A percentile compares a stretch with the other conserved stretches of the same genome.
Evolutionary conservation across 1,140 invertebrate species (phyloP).

Genomic region (Lasaia peninsularis): DNA sequence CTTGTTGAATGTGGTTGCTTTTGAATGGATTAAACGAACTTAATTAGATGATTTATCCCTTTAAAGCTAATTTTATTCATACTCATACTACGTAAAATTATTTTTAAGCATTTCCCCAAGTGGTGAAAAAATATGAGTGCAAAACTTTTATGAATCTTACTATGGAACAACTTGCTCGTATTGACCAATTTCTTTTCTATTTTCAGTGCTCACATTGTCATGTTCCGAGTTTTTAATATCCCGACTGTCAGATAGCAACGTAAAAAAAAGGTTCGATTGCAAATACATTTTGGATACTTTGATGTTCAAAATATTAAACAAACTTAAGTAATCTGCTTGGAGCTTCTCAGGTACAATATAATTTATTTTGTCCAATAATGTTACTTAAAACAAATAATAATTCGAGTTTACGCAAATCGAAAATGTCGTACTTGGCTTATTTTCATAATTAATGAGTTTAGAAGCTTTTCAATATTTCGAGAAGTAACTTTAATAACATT

Average conservation of each 20-base stretch:
- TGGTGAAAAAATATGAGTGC: too few species aligned
- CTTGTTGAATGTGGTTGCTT: constrained; percentile 63
- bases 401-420: constrained; percentile 11
- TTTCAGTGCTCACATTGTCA: too few species aligned
- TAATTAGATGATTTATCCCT: constrained; percentile 57
- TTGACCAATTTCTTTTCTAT: too few species aligned
- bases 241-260: too few species aligned
- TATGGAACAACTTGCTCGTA: too few species aligned
- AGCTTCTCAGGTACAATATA: not conserved
- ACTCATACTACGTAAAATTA: constrained; percentile 21
- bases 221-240: too few species aligned
- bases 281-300: too few species aligned
- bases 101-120: too few species aligned
- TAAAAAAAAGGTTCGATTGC: too few species aligned
- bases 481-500: too few species aligned
- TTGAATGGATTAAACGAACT: constrained; percentile 59
- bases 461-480: not conserved
- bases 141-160: too few species aligned
- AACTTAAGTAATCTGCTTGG: constrained; percentile 12
- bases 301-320: constrained; percentile 15
- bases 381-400: constrained; percentile 15
- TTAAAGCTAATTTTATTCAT: constrained; percentile 39
- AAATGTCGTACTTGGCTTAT: not conserved
- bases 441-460: constrained; percentile 4
- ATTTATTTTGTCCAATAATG: constrained; percentile 13